These are phyloP conservation scores for Mirza zaza DNA, from an alignment of 2,113 vertebrate species.

Conservation along the genomic window DNA sequence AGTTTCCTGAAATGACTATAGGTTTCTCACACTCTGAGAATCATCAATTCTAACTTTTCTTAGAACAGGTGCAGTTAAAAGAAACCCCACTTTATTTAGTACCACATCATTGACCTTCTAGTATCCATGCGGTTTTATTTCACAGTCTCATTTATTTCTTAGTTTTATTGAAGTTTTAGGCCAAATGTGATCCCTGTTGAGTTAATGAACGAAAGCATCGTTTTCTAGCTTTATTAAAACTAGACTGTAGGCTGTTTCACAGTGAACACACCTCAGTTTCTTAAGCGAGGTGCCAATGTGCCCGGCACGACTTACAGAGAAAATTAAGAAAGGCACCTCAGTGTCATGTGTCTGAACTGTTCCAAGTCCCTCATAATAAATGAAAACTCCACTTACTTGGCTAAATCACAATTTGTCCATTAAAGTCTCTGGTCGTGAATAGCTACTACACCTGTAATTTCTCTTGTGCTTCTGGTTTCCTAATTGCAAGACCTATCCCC, in stretches of 20 bases:
- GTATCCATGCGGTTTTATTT: not conserved
- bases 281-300: not conserved
- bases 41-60: not conserved
- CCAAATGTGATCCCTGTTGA: slow-evolving; percentile 10
- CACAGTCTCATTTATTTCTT: slow-evolving; percentile 8
- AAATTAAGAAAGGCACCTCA: not conserved
- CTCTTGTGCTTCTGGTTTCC: not conserved
- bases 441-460: not conserved
- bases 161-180: slow-evolving; percentile 49
- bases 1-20: not conserved
- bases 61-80: not conserved
- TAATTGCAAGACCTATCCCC: not conserved
- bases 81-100: not conserved
- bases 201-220: slow-evolving; percentile 29
- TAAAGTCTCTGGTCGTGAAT: not conserved
- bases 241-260: not conserved
- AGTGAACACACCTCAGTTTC: not conserved
- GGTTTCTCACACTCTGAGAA: not conserved
- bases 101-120: not conserved
- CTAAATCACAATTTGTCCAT: slow-evolving; percentile 7
- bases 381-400: slow-evolving; percentile 6
- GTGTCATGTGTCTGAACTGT: not conserved
- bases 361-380: not conserved
- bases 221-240: not conserved
- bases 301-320: not conserved